These are phyloP conservation scores for Porites rus DNA, from an alignment of 92 coral and sea anemone species.

Conservation along the genomic window DNA sequence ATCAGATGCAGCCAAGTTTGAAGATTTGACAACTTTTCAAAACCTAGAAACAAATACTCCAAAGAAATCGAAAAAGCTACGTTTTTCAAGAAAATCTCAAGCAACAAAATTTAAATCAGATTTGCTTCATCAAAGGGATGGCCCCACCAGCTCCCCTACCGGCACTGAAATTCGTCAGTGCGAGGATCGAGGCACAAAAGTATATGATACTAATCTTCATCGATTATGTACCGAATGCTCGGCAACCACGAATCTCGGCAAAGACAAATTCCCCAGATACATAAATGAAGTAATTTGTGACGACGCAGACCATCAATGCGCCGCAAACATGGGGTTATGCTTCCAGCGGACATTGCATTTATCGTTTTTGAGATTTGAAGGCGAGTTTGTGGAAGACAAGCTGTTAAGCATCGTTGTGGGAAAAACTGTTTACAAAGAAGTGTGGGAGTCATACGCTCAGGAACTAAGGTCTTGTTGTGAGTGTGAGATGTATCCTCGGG, in stretches of 20 bases:
- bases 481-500: conserved; percentile 35
- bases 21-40: conserved; percentile 33
- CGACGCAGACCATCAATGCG: conserved; percentile 14
- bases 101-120: not conserved
- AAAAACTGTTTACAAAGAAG: conserved; percentile 42
- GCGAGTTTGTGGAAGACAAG: conserved; percentile 21
- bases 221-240: conserved; percentile 43
- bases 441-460: conserved; percentile 65
- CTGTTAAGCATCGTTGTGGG: not conserved
- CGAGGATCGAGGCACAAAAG: conserved; percentile 3
- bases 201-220: conserved; percentile 3
- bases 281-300: conserved; percentile 59
- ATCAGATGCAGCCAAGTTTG: conserved; percentile 42
- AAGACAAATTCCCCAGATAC: conserved; percentile 28
- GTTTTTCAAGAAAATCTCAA: no score
- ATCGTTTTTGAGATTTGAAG: conserved; percentile 13
- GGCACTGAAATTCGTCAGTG: conserved; percentile 34
- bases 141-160: not conserved
- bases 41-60: not conserved
- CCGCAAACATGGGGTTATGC: conserved; percentile 27
- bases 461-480: conserved; percentile 66
- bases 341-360: not conserved
- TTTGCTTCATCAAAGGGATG: not conserved
- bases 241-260: conserved; percentile 29
- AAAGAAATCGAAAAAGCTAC: not conserved